phyloP scores from a whole-genome alignment of 1,140 invertebrate genomes.

The Maconellicoccus hirsutus region DNA sequence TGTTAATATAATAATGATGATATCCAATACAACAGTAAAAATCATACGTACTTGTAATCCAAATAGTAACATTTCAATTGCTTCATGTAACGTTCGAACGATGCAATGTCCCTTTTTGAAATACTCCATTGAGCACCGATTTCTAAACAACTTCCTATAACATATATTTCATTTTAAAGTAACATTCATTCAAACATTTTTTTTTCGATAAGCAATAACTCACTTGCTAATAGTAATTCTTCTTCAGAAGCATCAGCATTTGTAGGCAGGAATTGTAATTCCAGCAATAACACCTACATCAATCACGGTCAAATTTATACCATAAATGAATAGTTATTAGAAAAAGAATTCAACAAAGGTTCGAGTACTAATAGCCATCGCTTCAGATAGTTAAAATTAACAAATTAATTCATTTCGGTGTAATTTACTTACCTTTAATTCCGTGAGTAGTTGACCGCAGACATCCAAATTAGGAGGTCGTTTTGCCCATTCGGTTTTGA shows the following conservation, averaged over 20 bases:
- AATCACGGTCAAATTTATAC: background rate
- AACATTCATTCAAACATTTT: constrained; percentile 24
- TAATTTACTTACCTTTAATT: constrained; percentile 50
- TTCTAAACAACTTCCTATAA: constrained; percentile 47
- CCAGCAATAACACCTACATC: background rate
- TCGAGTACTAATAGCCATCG: background rate
- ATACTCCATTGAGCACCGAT: constrained; percentile 94
- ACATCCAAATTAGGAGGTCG: constrained; percentile 53
- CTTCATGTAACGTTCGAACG: constrained; percentile 92
- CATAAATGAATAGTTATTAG: too few relatives aligned
- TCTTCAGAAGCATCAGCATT: constrained; percentile 65
- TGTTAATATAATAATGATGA: background rate
- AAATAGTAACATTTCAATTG: constrained; percentile 96
- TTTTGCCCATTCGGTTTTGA: constrained; percentile 60
- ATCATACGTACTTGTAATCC: constrained; percentile 73
- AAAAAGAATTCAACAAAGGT: background rate
- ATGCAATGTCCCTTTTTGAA: constrained; percentile 76
- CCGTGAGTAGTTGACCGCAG: constrained; percentile 56
- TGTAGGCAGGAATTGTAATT: constrained; percentile 61
- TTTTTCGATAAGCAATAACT: constrained; percentile 32
- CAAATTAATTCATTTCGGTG: constrained; percentile 15
- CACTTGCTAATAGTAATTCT: constrained; percentile 75
- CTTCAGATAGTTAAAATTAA: background rate
- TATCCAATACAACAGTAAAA: background rate
- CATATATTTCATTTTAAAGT: constrained; percentile 11